Conservation (phyloP, 2,113 vertebrate genomes). For the Plecotus auritus region DNA sequence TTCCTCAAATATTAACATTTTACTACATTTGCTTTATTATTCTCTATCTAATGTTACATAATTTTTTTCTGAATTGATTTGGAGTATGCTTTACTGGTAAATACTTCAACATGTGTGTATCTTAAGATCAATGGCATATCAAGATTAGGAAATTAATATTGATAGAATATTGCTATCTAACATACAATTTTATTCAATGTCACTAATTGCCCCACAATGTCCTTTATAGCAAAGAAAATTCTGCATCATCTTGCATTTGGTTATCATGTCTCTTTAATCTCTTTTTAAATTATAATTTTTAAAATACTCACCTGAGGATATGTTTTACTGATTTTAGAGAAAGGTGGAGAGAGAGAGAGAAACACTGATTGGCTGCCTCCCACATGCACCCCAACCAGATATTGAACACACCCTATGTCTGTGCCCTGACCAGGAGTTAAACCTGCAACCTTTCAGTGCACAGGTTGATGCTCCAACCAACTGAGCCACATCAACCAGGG, state of each 20-base stretch:
- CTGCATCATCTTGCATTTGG: background rate
- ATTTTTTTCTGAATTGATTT: background rate
- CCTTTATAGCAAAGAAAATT: background rate
- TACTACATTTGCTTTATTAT: background rate
- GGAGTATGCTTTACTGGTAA: background rate
- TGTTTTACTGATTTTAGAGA: too few relatives aligned
- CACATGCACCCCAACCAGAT: too few relatives aligned
- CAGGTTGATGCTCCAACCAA: too few relatives aligned
- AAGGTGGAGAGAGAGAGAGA: too few relatives aligned
- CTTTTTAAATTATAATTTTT: background rate
- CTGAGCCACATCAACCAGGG: too few relatives aligned
- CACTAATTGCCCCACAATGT: background rate
- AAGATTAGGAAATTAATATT: background rate
- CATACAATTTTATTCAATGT: background rate
- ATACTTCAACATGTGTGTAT: background rate
- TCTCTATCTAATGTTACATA: background rate
- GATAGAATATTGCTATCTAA: background rate
- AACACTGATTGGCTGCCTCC: too few relatives aligned
- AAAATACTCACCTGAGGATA: too few relatives aligned
- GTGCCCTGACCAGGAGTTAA: too few relatives aligned
- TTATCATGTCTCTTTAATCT: background rate
- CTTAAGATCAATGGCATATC: background rate
- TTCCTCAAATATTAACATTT: background rate
- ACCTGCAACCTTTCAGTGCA: too few relatives aligned
- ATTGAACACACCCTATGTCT: too few relatives aligned